Base-by-base conservation (phyloP, 2,888 invertebrate species). In the Dryococelus australis region DNA sequence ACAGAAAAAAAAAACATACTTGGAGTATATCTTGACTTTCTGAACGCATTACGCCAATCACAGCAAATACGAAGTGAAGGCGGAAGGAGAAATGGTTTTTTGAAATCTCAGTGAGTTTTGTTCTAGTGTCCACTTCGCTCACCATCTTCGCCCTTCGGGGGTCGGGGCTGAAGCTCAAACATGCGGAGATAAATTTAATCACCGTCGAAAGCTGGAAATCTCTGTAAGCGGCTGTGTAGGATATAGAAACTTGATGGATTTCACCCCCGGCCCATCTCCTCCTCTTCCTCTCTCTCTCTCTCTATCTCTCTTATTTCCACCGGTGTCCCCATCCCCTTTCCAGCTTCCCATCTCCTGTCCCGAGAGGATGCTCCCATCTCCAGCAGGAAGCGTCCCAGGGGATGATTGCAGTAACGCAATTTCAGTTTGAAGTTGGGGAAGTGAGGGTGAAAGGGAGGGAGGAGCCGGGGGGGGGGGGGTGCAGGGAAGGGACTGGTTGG, bases 111-210 rank as follows among this genome's bases (percentile, higher is more conserved):
- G 24, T 20, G 65, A n/a, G 65, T 0, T 65, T 65, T 24, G 65
- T 65, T n/a, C 65, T 20, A 20, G 65, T n/a, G 65, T 10, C 24
- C 65, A 65, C 12, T 24, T 65, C 47, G 47, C 65, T 65, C 65
- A 12, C 2, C n/a, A n/a, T 65, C 65, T 20, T 20, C 20, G 13
- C 20, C 35, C 65, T 65, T 65, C 16, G 0, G 20, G 65, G 65
- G 20, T n/a, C 65, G 65, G 6, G 65, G 65, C 65, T 24, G 65
- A 65, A 65, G 65, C 20, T 65, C 65, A 65, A 65, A 65, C 65
- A 65, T 65, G 65, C 65, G 65, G 65, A 65, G 65, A 65, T 65
- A 65, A 65, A 65, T 65, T 65, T 65, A 65, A 65, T 65, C 65
- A 65, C 65, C 65, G 65, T 65, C 65, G 65, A 65, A 65, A 65